Conservation (phyloP, 2,113 vertebrate species). For the Oreochromis spilurus region DNA sequence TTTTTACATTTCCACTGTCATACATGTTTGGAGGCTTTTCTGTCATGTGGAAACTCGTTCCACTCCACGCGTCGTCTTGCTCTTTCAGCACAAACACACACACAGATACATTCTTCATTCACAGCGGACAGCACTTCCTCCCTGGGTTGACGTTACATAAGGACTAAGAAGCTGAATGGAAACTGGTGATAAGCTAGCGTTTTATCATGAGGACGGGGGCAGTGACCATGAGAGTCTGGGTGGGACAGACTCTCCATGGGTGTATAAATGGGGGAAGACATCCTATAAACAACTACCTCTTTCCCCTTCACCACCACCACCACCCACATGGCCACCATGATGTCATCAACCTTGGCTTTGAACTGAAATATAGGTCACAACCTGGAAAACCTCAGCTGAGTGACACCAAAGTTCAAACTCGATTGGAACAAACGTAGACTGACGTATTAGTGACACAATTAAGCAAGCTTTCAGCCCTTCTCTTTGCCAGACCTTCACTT, state of each 20-base stretch:
- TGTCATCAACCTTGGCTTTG: not conserved
- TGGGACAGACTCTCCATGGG: conserved; percentile 21
- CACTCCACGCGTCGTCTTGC: conserved; percentile 15
- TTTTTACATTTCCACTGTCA: conserved; percentile 61
- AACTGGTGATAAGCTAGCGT: conserved; percentile 58
- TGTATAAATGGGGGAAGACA: not conserved
- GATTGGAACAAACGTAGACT: not conserved
- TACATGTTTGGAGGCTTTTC: conserved; percentile 48
- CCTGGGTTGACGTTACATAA: conserved; percentile 41
- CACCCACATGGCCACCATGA: conserved; percentile 20
- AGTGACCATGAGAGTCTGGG: conserved; percentile 46
- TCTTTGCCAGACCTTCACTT: not conserved
- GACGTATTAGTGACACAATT: not conserved
- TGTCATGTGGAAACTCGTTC: conserved; percentile 63
- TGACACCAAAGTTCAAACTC: not conserved
- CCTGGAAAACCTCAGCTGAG: not conserved
- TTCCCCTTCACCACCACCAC: not conserved
- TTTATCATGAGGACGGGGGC: conserved; percentile 49
- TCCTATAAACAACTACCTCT: not conserved
- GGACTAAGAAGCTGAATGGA: conserved; percentile 55
- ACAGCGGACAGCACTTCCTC: conserved; percentile 55
- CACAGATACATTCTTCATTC: conserved; percentile 41
- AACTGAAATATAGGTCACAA: conserved; percentile 15
- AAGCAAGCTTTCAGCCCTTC: not conserved
- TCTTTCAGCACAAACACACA: conserved; percentile 1